Evolutionary conservation across 2,113 vertebrate genomes (phyloP).

Genomic region (Agelaius phoeniceus): DNA sequence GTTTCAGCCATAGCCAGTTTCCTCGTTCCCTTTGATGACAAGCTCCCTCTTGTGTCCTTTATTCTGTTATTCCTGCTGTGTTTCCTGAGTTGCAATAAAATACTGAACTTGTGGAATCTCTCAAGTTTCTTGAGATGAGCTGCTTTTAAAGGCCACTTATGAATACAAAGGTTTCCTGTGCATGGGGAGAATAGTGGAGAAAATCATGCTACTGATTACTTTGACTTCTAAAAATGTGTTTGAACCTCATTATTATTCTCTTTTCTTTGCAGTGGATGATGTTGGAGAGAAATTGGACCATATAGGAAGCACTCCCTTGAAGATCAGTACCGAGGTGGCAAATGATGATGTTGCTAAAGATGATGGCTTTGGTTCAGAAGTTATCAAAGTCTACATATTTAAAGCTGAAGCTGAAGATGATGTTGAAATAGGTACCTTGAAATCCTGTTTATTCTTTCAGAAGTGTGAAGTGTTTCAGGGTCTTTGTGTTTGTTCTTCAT

Average conservation of each 20-base stretch:
- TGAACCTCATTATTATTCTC: constrained; percentile 38
- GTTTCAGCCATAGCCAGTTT: not conserved
- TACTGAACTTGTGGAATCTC: not conserved
- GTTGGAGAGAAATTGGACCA: constrained; percentile 95
- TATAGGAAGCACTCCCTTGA: constrained; percentile 91
- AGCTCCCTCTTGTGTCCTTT: not conserved
- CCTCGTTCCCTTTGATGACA: not conserved
- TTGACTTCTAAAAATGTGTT: not conserved
- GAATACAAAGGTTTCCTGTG: not conserved
- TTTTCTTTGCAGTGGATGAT: constrained; percentile 89
- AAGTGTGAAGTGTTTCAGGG: not conserved
- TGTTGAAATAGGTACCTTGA: constrained; percentile 89
- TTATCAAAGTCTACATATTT: constrained; percentile 99
- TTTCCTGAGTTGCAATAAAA: not conserved
- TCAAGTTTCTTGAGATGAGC: not conserved
- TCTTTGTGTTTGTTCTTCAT: not conserved
- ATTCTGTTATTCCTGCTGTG: not conserved
- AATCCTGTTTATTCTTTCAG: not conserved
- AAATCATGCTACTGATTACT: not conserved
- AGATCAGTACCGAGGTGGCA: constrained; percentile 91
- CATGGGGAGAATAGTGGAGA: not conserved
- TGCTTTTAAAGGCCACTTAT: not conserved
- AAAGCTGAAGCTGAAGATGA: constrained; percentile 99
- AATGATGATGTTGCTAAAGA: constrained; percentile 92
- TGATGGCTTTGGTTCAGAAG: constrained; percentile 91